A percentile compares a stretch with the other conserved stretches of the same genome.
Evolutionary conservation across 2,797 vertebrate genomes (phyloP).

Genomic region (Nasua narica): DNA sequence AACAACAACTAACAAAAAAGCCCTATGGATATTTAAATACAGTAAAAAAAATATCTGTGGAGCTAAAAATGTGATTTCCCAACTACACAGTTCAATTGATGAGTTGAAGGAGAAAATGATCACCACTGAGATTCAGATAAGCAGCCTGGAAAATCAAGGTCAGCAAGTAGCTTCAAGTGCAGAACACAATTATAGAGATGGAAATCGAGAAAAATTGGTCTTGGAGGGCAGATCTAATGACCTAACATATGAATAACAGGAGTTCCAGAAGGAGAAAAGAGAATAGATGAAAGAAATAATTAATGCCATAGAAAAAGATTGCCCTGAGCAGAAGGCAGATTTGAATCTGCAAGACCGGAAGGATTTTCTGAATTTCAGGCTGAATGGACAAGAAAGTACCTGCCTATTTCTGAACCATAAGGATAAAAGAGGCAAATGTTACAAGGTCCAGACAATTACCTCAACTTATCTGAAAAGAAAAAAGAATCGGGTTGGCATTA

Average conservation of each 20-base stretch:
- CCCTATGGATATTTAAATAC: neutral
- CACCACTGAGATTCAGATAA: neutral
- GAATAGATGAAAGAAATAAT: neutral
- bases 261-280: neutral
- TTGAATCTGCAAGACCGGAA: neutral
- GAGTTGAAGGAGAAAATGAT: neutral
- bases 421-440: neutral
- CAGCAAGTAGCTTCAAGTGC: neutral
- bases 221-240: neutral
- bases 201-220: neutral
- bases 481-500: neutral
- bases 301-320: neutral
- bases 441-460: neutral
- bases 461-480: neutral
- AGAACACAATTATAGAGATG: neutral
- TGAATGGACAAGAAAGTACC: neutral
- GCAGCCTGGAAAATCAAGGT: neutral
- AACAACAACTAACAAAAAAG: too few species aligned
- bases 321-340: neutral
- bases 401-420: neutral
- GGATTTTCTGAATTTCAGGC: neutral
- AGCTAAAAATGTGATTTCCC: neutral
- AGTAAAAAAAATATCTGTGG: neutral
- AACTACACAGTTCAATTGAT: neutral
- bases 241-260: neutral